Evolutionary conservation across 2,113 vertebrate genomes (phyloP), one percentile per base, ranked within the genome.

Genomic region (Microtus montanus): DNA sequence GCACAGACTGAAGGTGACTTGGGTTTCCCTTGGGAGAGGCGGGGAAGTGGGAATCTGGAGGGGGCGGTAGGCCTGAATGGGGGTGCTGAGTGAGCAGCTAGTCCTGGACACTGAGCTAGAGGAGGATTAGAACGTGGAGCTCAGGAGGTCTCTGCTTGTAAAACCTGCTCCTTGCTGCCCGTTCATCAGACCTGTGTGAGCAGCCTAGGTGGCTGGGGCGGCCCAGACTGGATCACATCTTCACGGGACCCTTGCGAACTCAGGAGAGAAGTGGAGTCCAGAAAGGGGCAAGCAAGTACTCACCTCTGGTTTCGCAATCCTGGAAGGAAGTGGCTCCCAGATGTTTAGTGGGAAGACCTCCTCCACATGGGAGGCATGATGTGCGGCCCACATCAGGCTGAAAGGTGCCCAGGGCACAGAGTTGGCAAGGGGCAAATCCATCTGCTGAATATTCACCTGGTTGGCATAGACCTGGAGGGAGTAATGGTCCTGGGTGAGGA

Each of bases 291-390:
- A 90, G 54, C 49, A 71, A 74, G n/a, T 28, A 68, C 97, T 98
- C 96, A 99, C 99, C 99, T 99, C 99, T 99, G 74, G 99, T 99
- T 97, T 99, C 99, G 85, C 99, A 99, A 97, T 99, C 99, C 97
- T 99, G 99, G 90, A 99, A 99, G 44, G 98, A 98, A 58, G 98
- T 97, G 9, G 99, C 98, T 63, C 98, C 97, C 0, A 82, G 98
- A 30, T 98, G 98, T 94, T 99, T 99, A 61, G 99, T 99, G 33
- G 98, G 98, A 17, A 99, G 98, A 91, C 98, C 98, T 74, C 99
- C 99, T 92, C 99, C 99, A 2, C 99, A 99, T 13, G 98, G 88
- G 95, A 99, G 98, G 96, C 99, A 99, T 97, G 98, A 99, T 3
- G 99, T 99, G 35, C 99, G 98, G 19, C 99, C 99, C 13, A 98